Evolutionary conservation across 2,113 vertebrate genomes (phyloP).

Genomic region (Leptocoma aspasia): DNA sequence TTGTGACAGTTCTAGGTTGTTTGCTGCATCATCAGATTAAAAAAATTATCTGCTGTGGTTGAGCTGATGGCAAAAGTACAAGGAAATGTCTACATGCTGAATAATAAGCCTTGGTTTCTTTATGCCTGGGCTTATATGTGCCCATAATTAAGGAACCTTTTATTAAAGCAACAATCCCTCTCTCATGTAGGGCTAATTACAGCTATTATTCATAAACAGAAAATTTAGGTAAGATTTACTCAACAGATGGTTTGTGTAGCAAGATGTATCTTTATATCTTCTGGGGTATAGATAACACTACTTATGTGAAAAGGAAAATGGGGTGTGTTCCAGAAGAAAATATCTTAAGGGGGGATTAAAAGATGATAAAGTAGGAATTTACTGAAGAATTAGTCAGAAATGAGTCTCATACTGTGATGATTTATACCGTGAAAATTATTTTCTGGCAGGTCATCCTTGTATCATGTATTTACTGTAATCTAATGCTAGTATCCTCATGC

Average conservation of each 20-base stretch:
- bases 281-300: neutral
- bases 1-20: neutral
- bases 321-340: neutral
- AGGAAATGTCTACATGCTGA: conserved; percentile 16
- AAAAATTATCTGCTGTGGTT: conserved; percentile 28
- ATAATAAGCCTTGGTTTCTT: neutral
- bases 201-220: conserved; percentile 23
- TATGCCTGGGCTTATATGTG: neutral
- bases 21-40: conserved; percentile 40
- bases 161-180: conserved; percentile 11
- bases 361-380: neutral
- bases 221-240: conserved; percentile 20
- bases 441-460: neutral
- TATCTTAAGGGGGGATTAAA: neutral
- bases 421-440: neutral
- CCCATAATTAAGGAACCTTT: conserved; percentile 6
- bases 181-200: conserved; percentile 39
- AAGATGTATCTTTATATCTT: neutral
- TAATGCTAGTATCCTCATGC: neutral
- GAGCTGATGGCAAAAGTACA: conserved; percentile 13
- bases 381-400: conserved; percentile 43
- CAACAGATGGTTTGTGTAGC: neutral
- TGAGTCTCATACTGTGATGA: neutral
- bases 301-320: neutral
- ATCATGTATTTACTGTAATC: neutral